Percentiles rank a stretch among this genome's conserved stretches.
These are phyloP conservation scores for Urosaurus nigricauda DNA, from an alignment of 2,797 vertebrate genomes.

Conservation along the genomic window DNA sequence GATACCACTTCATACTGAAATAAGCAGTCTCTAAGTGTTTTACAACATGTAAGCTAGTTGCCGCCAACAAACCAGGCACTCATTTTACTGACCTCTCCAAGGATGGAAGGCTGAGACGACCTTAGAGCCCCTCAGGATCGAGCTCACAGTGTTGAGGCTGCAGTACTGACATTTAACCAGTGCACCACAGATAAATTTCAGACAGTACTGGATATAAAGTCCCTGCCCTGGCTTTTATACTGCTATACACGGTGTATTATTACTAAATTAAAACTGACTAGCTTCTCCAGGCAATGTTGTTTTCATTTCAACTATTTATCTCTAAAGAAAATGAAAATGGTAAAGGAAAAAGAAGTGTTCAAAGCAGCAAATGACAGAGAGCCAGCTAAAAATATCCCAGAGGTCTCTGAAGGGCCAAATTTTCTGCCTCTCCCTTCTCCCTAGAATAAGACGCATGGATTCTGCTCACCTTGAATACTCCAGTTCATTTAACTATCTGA, in stretches of 20 bases:
- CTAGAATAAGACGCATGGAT: too few species aligned
- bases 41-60: too few species aligned
- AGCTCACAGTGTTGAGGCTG: too few species aligned
- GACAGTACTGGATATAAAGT: neutral
- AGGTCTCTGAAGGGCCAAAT: neutral
- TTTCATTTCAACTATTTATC: neutral
- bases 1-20: too few species aligned
- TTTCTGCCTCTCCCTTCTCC: neutral
- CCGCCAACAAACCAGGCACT: too few species aligned
- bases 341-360: neutral
- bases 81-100: too few species aligned
- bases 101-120: too few species aligned
- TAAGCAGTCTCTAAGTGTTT: too few species aligned
- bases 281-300: neutral
- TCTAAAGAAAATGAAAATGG: neutral
- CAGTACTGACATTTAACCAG: neutral
- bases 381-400: neutral
- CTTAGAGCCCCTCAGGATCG: too few species aligned
- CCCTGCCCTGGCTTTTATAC: neutral
- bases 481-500: neutral
- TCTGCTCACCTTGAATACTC: too few species aligned
- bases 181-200: neutral
- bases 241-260: neutral
- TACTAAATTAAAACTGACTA: neutral
- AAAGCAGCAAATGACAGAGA: neutral